Evolutionary conservation across 2,797 vertebrate species (phyloP).

Genomic region (Melanogrammus aeglefinus): DNA sequence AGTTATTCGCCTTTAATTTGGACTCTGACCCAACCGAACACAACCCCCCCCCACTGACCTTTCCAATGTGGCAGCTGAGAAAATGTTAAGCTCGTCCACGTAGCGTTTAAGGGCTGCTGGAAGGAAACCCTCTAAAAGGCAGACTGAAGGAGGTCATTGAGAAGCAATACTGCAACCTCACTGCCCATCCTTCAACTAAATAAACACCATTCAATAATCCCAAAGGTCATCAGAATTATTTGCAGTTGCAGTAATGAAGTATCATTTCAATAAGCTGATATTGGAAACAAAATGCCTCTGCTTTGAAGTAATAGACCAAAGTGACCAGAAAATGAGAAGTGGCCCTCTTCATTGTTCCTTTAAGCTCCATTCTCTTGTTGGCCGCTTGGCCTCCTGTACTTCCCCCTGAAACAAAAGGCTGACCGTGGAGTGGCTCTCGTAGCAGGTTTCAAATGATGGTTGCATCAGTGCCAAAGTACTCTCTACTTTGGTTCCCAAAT

Average conservation of each 20-base stretch:
- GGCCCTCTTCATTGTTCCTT: not conserved
- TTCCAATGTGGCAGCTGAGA: constrained; percentile 45
- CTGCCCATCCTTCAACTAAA: not conserved
- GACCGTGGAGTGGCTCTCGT: not conserved
- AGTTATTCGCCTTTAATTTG: constrained; percentile 32
- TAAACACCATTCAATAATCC: not conserved
- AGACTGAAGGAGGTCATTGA: constrained; percentile 10
- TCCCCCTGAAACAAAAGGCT: constrained; percentile 10
- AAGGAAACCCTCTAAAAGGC: constrained; percentile 46
- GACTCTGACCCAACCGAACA: constrained; percentile 34
- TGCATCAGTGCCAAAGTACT: constrained; percentile 10
- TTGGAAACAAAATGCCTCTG: not conserved
- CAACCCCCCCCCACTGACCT: constrained; percentile 53
- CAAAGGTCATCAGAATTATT: not conserved
- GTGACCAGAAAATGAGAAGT: not conserved
- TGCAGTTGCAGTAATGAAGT: not conserved
- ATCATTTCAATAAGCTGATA: not conserved
- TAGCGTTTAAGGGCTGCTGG: constrained; percentile 66
- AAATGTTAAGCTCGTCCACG: constrained; percentile 59
- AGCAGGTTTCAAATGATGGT: constrained; percentile 13
- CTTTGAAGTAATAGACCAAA: too few species aligned
- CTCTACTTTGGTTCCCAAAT: constrained; percentile 10
- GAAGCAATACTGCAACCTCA: not conserved
- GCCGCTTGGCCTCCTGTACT: not conserved
- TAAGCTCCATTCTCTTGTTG: not conserved